Conservation (phyloP, 2,888 invertebrate genomes). For the Papilio gigon region DNA sequence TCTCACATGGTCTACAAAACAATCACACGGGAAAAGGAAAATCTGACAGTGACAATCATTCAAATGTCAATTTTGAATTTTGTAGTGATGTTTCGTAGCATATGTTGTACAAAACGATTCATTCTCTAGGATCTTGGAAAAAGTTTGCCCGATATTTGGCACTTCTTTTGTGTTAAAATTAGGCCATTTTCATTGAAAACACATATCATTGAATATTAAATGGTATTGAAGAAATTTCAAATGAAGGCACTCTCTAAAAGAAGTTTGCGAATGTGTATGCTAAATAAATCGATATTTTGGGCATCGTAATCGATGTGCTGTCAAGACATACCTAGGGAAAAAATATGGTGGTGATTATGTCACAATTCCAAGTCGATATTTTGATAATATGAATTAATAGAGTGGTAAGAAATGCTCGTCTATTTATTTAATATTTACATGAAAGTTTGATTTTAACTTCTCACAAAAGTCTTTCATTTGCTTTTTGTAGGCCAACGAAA, state of each 20-base stretch:
- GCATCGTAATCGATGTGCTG: neutral
- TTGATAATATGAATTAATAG: conserved; percentile 66
- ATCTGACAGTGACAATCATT: conserved; percentile 4
- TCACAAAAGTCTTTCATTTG: neutral
- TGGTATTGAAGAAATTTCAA: too few relatives aligned
- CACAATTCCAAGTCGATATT: conserved; percentile 58
- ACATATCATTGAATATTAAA: too few relatives aligned
- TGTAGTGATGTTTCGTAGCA: neutral
- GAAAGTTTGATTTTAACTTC: conserved; percentile 7
- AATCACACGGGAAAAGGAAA: conserved; percentile 51
- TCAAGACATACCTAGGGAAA: neutral
- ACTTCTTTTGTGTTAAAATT: neutral
- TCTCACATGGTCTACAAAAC: conserved; percentile 55
- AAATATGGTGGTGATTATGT: conserved; percentile 65
- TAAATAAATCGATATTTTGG: neutral
- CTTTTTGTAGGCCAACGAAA: conserved; percentile 53
- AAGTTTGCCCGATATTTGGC: neutral
- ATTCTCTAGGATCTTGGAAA: neutral
- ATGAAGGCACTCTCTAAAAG: too few relatives aligned
- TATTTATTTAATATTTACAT: conserved; percentile 3
- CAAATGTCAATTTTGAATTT: conserved; percentile 36
- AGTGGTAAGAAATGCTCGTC: conserved; percentile 59
- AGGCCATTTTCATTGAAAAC: too few relatives aligned
- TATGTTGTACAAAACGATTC: neutral
- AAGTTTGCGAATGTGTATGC: too few relatives aligned